These are phyloP conservation scores for Drosophila kurseongensis DNA, from an alignment of 1,140 invertebrate species.

Conservation along the genomic window DNA sequence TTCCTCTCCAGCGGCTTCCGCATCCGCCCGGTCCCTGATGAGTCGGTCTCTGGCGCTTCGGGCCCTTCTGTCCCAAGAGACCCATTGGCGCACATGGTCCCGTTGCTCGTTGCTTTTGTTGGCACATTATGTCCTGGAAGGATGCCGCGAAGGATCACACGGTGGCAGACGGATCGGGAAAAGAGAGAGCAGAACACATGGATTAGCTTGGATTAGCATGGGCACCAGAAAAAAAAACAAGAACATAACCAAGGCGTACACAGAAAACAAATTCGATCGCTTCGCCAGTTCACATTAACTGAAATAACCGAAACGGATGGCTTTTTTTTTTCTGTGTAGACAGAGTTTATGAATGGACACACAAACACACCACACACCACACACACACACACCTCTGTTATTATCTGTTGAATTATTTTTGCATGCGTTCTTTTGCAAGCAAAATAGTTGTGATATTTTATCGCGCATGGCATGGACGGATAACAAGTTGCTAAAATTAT, in stretches of 20 bases:
- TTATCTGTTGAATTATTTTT: conserved; percentile 84
- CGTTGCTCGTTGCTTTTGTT: conserved; percentile 84
- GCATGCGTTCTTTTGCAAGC: conserved; percentile 84
- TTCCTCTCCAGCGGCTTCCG: conserved; percentile 91
- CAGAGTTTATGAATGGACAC: conserved; percentile 11
- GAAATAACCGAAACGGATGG: background rate
- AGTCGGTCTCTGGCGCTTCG: conserved; percentile 85
- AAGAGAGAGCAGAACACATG: conserved; percentile 20
- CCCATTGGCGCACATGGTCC: conserved; percentile 84
- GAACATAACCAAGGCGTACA: background rate
- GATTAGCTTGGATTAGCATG: conserved; percentile 15
- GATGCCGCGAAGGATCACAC: conserved; percentile 21
- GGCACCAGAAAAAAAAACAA: conserved; percentile 34
- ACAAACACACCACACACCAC: background rate
- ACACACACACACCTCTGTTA: conserved; percentile 58
- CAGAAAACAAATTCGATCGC: background rate
- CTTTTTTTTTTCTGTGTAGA: background rate
- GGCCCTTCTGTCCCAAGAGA: conserved; percentile 84
- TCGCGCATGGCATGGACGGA: conserved; percentile 85
- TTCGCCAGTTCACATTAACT: background rate
- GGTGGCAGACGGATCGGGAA: conserved; percentile 13
- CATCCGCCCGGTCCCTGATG: conserved; percentile 85
- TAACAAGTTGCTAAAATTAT: conserved; percentile 82
- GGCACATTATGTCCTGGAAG: conserved; percentile 84
- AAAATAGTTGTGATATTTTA: conserved; percentile 85